Conservation (phyloP, 2,113 vertebrate genomes). For the Heptranchias perlo region DNA sequence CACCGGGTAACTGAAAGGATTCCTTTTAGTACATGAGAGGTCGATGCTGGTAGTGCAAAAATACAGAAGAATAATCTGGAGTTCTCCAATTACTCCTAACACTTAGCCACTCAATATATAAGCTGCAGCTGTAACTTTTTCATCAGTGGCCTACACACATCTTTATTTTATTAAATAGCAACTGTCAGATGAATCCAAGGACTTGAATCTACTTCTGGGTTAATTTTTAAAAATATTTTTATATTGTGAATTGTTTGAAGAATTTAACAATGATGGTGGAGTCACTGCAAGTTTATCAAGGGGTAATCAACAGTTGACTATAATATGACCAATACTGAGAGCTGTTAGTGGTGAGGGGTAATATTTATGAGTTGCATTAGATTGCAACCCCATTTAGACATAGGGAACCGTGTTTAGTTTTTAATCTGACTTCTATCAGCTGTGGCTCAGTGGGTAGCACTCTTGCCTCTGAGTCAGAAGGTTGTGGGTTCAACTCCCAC, state of each 20-base stretch:
- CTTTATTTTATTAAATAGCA: not conserved
- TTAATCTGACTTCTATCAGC: too few species aligned
- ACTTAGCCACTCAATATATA: not conserved
- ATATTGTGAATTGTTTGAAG: not conserved
- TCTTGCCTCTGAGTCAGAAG: too few species aligned
- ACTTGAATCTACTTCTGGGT: not conserved
- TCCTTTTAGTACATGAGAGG: not conserved
- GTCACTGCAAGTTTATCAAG: not conserved
- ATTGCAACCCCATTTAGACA: not conserved
- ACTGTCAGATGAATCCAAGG: not conserved
- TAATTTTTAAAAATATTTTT: not conserved
- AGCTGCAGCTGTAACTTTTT: not conserved
- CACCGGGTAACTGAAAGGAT: not conserved
- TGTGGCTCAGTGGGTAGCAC: too few species aligned
- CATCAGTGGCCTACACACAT: not conserved
- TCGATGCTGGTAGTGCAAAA: not conserved
- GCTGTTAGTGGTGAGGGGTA: not conserved
- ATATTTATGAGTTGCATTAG: not conserved
- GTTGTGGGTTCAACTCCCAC: too few species aligned
- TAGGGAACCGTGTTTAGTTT: not conserved
- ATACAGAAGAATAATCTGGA: not conserved
- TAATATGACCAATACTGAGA: not conserved
- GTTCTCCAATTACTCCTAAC: not conserved
- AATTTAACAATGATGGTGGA: not conserved
- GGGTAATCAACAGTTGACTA: not conserved